phyloP scores from a whole-genome alignment of 37 sponge, comb jelly and placozoan genomes.

The Ephydatia muelleri region DNA sequence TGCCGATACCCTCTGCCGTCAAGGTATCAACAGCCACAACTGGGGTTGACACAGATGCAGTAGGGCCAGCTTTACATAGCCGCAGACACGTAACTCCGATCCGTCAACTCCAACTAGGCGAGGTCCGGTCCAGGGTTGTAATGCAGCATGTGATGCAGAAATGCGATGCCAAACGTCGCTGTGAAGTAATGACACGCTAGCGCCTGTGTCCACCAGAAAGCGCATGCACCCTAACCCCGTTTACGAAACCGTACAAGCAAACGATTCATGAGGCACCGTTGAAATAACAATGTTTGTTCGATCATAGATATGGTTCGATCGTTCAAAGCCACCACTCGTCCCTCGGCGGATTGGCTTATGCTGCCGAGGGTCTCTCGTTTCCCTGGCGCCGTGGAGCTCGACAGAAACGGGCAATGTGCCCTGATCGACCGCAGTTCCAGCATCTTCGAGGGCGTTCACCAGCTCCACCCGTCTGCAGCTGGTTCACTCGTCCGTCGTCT shows the following conservation, averaged over 20 bases:
- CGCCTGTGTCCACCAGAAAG: conserved; percentile 43
- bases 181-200: conserved; percentile 17
- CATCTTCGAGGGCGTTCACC: conserved; percentile 5
- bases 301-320: too few relatives aligned
- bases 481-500: too few relatives aligned
- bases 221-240: conserved; percentile 5
- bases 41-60: too few relatives aligned
- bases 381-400: conserved; percentile 2
- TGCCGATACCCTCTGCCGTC: too few relatives aligned
- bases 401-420: conserved; percentile 30
- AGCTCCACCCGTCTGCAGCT: too few relatives aligned
- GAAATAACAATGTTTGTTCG: background rate
- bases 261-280: background rate
- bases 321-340: background rate
- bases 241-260: background rate
- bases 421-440: conserved; percentile 9
- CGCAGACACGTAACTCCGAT: too few relatives aligned
- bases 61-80: too few relatives aligned
- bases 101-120: too few relatives aligned
- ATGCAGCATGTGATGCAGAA: background rate
- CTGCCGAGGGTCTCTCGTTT: conserved; percentile 18
- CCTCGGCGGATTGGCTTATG: conserved; percentile 6
- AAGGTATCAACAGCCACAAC: too few relatives aligned
- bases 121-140: too few relatives aligned
- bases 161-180: conserved; percentile 10